Evolutionary conservation across 2,113 vertebrate genomes (phyloP).

Genomic region (Bubo bubo): DNA sequence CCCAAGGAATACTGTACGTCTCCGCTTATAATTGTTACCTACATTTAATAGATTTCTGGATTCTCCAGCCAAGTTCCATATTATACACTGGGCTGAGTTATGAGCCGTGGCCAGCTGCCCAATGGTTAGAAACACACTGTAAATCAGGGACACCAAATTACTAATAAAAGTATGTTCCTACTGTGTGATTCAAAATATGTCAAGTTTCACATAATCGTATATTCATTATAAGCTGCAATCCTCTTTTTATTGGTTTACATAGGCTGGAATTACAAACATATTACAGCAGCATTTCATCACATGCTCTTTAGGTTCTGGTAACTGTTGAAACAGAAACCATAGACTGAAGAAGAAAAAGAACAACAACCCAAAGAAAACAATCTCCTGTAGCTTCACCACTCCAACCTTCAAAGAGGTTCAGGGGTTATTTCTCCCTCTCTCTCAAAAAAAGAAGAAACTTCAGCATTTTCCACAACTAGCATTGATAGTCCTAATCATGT

Average conservation of each 20-base stretch:
- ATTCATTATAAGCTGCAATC: conserved; percentile 66
- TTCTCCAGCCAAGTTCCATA: conserved; percentile 47
- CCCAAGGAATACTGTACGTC: neutral
- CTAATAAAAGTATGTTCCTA: conserved; percentile 69
- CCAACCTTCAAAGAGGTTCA: neutral
- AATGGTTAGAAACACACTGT: conserved; percentile 61
- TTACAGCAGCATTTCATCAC: conserved; percentile 59
- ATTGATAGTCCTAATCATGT: neutral
- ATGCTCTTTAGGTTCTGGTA: conserved; percentile 34
- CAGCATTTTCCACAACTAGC: neutral
- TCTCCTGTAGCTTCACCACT: neutral
- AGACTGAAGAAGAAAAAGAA: neutral
- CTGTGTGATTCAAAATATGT: conserved; percentile 72
- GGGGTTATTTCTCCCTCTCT: neutral
- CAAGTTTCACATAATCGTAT: conserved; percentile 65
- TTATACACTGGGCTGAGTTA: conserved; percentile 51
- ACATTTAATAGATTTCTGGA: conserved; percentile 20
- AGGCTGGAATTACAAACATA: conserved; percentile 68
- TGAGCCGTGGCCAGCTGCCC: conserved; percentile 63
- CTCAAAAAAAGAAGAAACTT: neutral
- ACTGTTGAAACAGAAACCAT: conserved; percentile 50
- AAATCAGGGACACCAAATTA: conserved; percentile 75
- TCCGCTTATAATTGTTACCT: conserved; percentile 5
- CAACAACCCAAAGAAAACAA: conserved; percentile 54
- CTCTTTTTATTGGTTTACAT: conserved; percentile 73